Evolutionary conservation across 2,888 invertebrate species (phyloP).

Genomic region (Xestia rhomboidea): DNA sequence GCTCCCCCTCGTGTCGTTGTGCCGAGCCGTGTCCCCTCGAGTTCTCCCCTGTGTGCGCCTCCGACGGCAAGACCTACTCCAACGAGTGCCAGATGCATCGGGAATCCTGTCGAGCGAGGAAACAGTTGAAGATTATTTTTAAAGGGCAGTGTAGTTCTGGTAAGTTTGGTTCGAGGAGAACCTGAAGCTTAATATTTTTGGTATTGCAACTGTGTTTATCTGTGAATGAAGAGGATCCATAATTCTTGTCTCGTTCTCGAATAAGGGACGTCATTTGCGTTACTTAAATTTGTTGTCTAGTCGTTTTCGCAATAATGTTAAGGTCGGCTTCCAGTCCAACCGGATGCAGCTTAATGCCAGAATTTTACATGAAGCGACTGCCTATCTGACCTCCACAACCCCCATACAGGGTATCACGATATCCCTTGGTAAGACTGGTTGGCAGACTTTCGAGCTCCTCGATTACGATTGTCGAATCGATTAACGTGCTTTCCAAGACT

Average conservation of each 20-base stretch:
- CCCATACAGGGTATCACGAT: background rate
- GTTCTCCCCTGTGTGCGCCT: conserved; percentile 94
- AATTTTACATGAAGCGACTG: background rate
- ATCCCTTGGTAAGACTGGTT: background rate
- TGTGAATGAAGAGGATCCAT: background rate
- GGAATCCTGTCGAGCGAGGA: conserved; percentile 94
- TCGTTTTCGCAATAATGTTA: background rate
- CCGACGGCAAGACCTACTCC: conserved; percentile 95
- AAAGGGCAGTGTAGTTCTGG: conserved; percentile 96
- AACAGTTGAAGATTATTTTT: conserved; percentile 94
- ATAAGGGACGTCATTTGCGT: background rate
- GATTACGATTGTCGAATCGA: background rate
- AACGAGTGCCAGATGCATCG: conserved; percentile 96
- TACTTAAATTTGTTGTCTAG: too few relatives aligned
- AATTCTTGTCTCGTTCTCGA: background rate
- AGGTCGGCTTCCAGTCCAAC: background rate
- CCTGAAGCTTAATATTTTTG: background rate
- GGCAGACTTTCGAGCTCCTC: background rate
- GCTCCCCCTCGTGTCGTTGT: conserved; percentile 95
- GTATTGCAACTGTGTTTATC: background rate
- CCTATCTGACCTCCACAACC: background rate
- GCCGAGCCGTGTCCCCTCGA: conserved; percentile 95
- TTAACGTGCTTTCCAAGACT: background rate
- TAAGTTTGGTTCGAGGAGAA: conserved; percentile 74
- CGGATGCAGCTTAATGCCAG: background rate